Evolutionary conservation across 2,797 vertebrate genomes (phyloP).

Genomic region (Chelonia mydas): DNA sequence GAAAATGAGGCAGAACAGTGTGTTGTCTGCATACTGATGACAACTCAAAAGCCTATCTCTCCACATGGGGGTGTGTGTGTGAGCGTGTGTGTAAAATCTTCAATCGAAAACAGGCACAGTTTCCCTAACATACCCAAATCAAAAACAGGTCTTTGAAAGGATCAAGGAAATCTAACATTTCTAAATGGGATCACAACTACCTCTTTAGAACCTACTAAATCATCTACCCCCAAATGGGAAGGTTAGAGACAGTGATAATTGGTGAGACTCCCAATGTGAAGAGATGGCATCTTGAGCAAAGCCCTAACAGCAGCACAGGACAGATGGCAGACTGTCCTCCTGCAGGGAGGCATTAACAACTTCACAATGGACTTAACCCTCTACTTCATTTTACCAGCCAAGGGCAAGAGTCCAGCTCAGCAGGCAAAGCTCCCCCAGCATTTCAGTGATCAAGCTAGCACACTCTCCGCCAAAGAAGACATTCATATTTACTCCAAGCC

Average conservation of each 20-base stretch:
- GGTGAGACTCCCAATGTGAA: not conserved
- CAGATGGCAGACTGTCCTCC: not conserved
- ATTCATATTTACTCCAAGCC: accelerated
- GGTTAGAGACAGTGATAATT: not conserved
- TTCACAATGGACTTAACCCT: not conserved
- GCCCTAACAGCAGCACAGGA: not conserved
- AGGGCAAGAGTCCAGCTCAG: not conserved
- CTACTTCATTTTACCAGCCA: not conserved
- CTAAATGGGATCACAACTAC: not conserved
- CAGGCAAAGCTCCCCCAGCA: not conserved
- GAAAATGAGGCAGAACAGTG: not conserved
- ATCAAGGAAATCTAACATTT: not conserved
- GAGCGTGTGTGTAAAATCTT: not conserved
- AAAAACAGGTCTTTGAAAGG: not conserved
- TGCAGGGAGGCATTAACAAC: not conserved
- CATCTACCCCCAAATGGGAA: not conserved
- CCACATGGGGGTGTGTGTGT: no score
- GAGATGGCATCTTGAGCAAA: not conserved
- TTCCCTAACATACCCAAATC: not conserved
- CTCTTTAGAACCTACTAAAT: not conserved
- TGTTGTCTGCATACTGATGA: not conserved
- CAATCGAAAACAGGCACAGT: not conserved
- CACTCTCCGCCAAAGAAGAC: not conserved
- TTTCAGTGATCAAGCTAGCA: accelerated
- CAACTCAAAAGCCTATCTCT: not conserved